These are phyloP conservation scores for Phortica magna DNA, from an alignment of 2,888 invertebrate species.

Conservation along the genomic window DNA sequence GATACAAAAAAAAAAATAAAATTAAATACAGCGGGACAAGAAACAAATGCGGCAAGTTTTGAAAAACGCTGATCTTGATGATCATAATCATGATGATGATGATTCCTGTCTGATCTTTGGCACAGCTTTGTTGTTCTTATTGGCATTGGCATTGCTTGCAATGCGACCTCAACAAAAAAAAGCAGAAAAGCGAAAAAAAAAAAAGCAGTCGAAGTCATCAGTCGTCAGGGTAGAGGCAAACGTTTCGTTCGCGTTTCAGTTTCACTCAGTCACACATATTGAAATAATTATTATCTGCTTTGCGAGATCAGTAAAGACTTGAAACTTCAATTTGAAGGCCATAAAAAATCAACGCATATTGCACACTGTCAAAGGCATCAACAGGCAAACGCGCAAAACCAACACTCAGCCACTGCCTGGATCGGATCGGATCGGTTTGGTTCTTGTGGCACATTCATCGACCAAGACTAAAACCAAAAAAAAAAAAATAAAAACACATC, in stretches of 20 bases:
- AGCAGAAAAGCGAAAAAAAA: background rate
- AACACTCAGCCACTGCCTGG: background rate
- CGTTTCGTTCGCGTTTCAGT: constrained; percentile 42
- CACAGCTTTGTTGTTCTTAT: background rate
- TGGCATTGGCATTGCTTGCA: constrained; percentile 65
- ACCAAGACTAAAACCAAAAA: background rate
- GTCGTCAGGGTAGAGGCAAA: constrained; percentile 45
- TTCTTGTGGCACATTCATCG: constrained; percentile 1
- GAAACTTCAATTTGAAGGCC: constrained; percentile 73
- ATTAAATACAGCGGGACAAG: constrained; percentile 22
- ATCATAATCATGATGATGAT: constrained; percentile 6
- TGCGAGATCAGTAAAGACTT: constrained; percentile 60
- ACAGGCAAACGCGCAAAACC: constrained; percentile 28
- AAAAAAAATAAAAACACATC: background rate
- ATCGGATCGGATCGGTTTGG: too few relatives aligned
- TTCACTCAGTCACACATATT: constrained; percentile 68
- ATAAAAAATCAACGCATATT: constrained; percentile 76
- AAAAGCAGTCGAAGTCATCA: constrained; percentile 46
- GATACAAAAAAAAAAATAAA: constrained; percentile 27
- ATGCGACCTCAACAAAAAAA: background rate
- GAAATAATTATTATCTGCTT: constrained; percentile 76
- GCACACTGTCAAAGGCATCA: constrained; percentile 73
- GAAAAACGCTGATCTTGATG: background rate
- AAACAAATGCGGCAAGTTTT: constrained; percentile 45
- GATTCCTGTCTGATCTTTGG: background rate